Percentiles rank a stretch among this genome's conserved stretches.
These are phyloP conservation scores for Euplexia lucipara DNA, from an alignment of 2,888 invertebrate genomes.

Conservation along the genomic window DNA sequence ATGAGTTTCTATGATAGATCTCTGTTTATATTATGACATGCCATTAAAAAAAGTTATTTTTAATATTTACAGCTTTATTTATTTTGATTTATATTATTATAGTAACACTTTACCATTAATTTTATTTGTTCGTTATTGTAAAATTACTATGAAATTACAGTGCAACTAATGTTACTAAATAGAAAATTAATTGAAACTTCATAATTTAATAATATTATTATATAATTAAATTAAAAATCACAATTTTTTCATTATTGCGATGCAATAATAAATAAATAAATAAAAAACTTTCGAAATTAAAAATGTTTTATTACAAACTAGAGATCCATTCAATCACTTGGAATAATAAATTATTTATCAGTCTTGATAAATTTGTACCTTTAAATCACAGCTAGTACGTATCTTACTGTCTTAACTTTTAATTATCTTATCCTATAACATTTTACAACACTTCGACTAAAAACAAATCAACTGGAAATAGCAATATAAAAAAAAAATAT, in stretches of 20 bases:
- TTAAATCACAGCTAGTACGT: slow-evolving; percentile 33
- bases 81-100: slow-evolving; percentile 8
- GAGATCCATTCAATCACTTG: slow-evolving; percentile 2
- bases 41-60: background rate
- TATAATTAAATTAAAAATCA: slow-evolving; percentile 12
- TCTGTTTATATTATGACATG: slow-evolving; percentile 2
- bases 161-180: slow-evolving; percentile 15
- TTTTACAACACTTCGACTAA: background rate
- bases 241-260: background rate
- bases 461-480: slow-evolving; percentile 6
- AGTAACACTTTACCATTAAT: slow-evolving; percentile 15
- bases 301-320: slow-evolving; percentile 6
- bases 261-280: slow-evolving; percentile 7
- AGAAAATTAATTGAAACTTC: slow-evolving; percentile 9
- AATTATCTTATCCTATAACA: slow-evolving; percentile 10
- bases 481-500: background rate
- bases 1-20: background rate
- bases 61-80: background rate
- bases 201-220: slow-evolving; percentile 6
- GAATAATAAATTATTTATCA: slow-evolving; percentile 15
- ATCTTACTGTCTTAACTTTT: slow-evolving; percentile 8
- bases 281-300: slow-evolving; percentile 6
- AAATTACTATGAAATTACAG: slow-evolving; percentile 13
- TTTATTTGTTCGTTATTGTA: slow-evolving; percentile 6
- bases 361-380: slow-evolving; percentile 33